Evolutionary conservation across 1,140 invertebrate species (phyloP), one percentile per base, ranked within the genome.

Genomic region (Megalopta genalis): DNA sequence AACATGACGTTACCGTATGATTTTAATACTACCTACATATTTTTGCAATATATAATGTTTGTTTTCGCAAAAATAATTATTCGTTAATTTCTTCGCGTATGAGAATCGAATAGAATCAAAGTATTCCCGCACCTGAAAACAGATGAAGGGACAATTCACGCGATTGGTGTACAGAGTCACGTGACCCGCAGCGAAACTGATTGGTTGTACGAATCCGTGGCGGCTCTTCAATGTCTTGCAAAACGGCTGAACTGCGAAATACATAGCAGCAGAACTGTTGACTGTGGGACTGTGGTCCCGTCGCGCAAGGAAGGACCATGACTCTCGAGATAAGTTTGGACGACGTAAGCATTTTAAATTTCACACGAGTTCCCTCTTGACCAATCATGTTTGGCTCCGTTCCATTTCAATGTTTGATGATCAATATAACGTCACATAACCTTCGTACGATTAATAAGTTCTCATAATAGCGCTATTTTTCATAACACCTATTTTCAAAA

Each of bases 311-410:
- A 14, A 46, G 49, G 12, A 78, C 3, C 46, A 78, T 78, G 76
- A 57, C 42, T 27, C 25, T 60, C 25, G 76, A 78, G 52, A 23
- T 78, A 39, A 18, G 9, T 7, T 21, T 64, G 6, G 46, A 78
- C 8, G 60, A 78, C 49, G 76, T 78, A n/a, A 78, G 76, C 72
- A 72, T 64, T 72, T 78, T 54, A 72, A 78, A 72, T 78, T 72
- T 65, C 37, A 72, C 60, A 46, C 69, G 60, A 46, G 14, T 39
- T 57, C 25, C 10, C 23, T n/a, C 21, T 57, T 46, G 5, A 5
- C 25, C 49, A 63, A 65, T 72, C 9, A 42, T 21, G 49, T 64
- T 72, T 64, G 14, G 42, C 32, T 12, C 59, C 64, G 42, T 25
- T 0, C n/a, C 18, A 63, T 8, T 39, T 72, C 9, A 18, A 32